Evolutionary conservation across 2,113 vertebrate species (phyloP), one percentile per base, ranked within the genome.

Genomic region (Serilophus lunatus): DNA sequence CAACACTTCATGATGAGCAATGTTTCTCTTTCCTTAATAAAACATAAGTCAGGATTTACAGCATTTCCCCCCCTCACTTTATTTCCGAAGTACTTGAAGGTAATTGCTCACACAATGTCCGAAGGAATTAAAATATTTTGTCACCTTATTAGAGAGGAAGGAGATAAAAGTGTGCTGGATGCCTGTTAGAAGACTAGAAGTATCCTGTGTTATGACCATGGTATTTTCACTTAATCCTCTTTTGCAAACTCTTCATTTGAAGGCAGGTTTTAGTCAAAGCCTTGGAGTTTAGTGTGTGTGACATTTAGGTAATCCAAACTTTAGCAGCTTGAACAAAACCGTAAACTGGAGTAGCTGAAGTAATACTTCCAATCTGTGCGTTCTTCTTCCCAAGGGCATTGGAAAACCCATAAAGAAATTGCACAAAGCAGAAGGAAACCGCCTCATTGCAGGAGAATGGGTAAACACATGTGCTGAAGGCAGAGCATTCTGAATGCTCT

Each of bases 301-400:
- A 64, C 2, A 42, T 35, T 64, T n/a, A 53, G 24, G 12, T 86
- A 86, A 75, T 51, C 13, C 31, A 84, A 49, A 64, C 7, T n/a
- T 60, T 84, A 38, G 60, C 1, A 7, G 5, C 35, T 56, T 84
- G 35, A 84, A 42, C 1, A 1, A 84, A 89, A 79, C 13, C 9
- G 36, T 42, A 33, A 83, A 64, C 7, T 17, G 40, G 10, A 70
- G 18, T 29, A 45, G 14, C 0, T 45, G 51, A 85, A 89, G 24
- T 9, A 54, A 25, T 40, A 29, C 12, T 54, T 11, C 10, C 1
- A 20, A 13, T 28, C 5, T 60, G 56, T 0, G 0, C 4, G 24
- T 82, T 20, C 18, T 92, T 11, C 10, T 90, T 86, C n/a, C 23
- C 7, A 51, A 63, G 65, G 16, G 26, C 22, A 25, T 3, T 64